A percentile compares a stretch with the other conserved stretches of the same genome.
These are phyloP conservation scores for Siphonodentalium dalli DNA, from an alignment of 2,888 invertebrate genomes.

Conservation along the genomic window DNA sequence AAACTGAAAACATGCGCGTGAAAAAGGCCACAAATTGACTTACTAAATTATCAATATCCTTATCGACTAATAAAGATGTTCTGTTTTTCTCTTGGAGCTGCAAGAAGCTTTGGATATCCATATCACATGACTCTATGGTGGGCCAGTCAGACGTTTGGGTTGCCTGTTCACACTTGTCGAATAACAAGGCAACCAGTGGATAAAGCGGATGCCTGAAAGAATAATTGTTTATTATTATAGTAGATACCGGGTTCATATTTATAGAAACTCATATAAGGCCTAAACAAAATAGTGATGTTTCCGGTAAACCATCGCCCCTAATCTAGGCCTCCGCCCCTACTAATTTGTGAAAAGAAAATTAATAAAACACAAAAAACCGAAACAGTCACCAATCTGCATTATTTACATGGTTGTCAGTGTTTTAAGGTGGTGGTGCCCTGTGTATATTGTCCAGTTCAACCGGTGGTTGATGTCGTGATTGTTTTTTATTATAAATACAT, in stretches of 20 bases:
- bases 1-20: not conserved
- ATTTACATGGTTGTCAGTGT: too few species aligned
- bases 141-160: conserved; percentile 56
- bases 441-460: too few species aligned
- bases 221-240: not conserved
- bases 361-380: too few species aligned
- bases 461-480: too few species aligned
- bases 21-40: conserved; percentile 6
- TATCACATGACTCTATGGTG: conserved; percentile 53
- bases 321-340: too few species aligned
- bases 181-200: conserved; percentile 60
- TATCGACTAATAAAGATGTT: conserved; percentile 80
- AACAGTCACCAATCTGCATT: too few species aligned
- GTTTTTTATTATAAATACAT: too few species aligned
- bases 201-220: conserved; percentile 67
- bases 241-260: not conserved
- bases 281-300: not conserved
- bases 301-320: not conserved
- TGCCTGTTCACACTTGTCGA: conserved; percentile 64
- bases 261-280: not conserved
- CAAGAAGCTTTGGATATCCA: conserved; percentile 79
- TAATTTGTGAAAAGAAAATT: too few species aligned
- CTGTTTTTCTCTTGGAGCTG: conserved; percentile 87
- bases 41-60: conserved; percentile 62
- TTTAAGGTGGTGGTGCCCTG: too few species aligned